These are phyloP conservation scores for Ormyrus rosae DNA, from an alignment of 2,888 invertebrate species.

Conservation along the genomic window DNA sequence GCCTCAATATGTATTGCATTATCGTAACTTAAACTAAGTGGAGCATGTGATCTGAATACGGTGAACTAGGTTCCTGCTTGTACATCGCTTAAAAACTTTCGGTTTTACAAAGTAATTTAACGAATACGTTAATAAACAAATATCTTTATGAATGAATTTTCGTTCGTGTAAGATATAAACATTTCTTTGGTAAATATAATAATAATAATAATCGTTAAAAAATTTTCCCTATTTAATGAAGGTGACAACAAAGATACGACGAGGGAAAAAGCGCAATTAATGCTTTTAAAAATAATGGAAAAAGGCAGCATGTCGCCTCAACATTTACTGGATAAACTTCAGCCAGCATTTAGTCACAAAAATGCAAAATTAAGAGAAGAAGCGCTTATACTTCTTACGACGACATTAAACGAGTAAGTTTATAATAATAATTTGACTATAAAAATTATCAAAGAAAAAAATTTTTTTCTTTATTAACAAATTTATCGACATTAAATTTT, in stretches of 20 bases:
- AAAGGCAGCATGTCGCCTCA: slow-evolving; percentile 83
- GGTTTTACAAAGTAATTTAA: no score
- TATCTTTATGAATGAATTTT: no score
- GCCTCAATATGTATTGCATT: no score
- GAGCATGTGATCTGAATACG: no score
- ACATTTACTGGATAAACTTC: slow-evolving; percentile 84
- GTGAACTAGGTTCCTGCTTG: no score
- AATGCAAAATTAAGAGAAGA: slow-evolving; percentile 95
- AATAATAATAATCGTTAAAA: no score
- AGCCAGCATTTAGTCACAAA: slow-evolving; percentile 88
- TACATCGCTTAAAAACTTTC: no score
- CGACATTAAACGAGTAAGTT: slow-evolving; percentile 88
- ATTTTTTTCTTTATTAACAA: neutral
- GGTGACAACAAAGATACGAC: slow-evolving; percentile 82
- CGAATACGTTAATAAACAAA: no score
- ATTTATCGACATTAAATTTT: neutral
- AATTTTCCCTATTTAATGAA: slow-evolving; percentile 58
- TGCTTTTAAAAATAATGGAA: slow-evolving; percentile 85
- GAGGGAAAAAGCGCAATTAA: slow-evolving; percentile 85
- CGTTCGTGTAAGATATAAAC: no score
- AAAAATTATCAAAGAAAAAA: neutral
- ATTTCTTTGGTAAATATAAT: no score
- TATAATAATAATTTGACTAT: slow-evolving; percentile 24
- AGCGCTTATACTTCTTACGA: slow-evolving; percentile 88
- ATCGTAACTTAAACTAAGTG: no score